Evolutionary conservation across 2,797 vertebrate genomes (phyloP), one percentile per base, ranked within the genome.

Genomic region (Acanthiza pusilla): DNA sequence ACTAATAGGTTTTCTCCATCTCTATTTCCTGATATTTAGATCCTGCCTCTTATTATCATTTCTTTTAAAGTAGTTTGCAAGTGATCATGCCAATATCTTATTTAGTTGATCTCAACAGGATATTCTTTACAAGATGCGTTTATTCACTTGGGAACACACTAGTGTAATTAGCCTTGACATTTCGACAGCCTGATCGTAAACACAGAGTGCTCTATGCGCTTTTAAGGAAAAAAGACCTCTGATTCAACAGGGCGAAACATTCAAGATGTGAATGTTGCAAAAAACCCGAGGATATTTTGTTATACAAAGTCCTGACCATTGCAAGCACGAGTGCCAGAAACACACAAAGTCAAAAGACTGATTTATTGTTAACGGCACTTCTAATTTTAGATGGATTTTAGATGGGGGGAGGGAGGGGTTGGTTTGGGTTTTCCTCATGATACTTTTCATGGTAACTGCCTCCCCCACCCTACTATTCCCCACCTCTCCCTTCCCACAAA

Each of bases 141-240:
- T 96, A 93, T 90, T 94, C 96, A 48, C 93, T 94, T 86, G 97
- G 93, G 96, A 96, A 68, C 78, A 60, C 71, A 38, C 58, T 43
- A 58, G 68, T 40, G 42, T 97, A 96, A 97, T 96, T 93, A 96
- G 81, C 62, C 79, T 88, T 97, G 96, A 97, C 96, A 95, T 96
- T 97, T 97, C 62, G 16, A 96, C 81, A 78, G 93, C n/a, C 84
- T 85, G 77, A 95, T 96, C 76, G 26, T 87, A 97, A 96, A 97
- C 96, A 97, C 74, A 92, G 91, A 92, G 77, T 32, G 54, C 38
- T 96, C 77, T 78, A 95, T 97, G 96, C 90, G 92, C 97, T 97
- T 97, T 97, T 97, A 97, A 95, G 96, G 97, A 76, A 97, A 95
- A 94, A 96, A 96, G 89, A 94, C 76, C 86, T 86, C 89, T 68